Evolutionary conservation across 2,797 vertebrate genomes (phyloP), one percentile per base, ranked within the genome.

Genomic region (Orientallactaga sibirica): DNA sequence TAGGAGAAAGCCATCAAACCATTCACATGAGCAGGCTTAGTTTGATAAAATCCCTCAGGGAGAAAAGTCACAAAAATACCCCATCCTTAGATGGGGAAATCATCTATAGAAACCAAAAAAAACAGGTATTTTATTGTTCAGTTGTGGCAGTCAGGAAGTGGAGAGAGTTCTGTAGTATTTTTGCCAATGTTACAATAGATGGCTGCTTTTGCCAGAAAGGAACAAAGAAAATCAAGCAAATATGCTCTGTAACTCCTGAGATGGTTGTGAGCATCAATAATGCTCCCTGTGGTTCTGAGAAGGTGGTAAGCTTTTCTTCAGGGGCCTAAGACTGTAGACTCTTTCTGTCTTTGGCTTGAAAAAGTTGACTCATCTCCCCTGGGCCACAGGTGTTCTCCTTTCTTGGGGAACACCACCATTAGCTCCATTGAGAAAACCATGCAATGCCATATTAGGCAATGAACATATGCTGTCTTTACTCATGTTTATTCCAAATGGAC

Each of bases 21-120:
- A 43, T 86, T 93, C 73, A 61, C 14, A 73, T 15, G 41, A 86
- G 2, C 24, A 37, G 41, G 18, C 81, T n/a, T 61, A 76, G 7
- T 58, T 96, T 74, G 37, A 64, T 93, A 85, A 92, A 86, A 55
- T 86, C 25, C 25, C 58, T 64, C 9, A 70, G 19, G 3, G 43
- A 25, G 41, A 85, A 73, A 94, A 48, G 10, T 48, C 48, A 48
- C 48, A 48, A 48, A 48, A 48, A 48, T 48, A 48, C 8, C 48
- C 48, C 7, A 7, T 48, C 48, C 48, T 10, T 48, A 48, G 48
- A 48, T 8, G 48, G 48, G 48, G 10, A 95, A 85, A 48, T 77
- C 22, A 79, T 41, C 58, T 78, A 12, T 71, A 62, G 29, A 43
- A 91, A 61, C 29, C n/a, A 78, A 74, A 86, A 70, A 73, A 24